Percentiles rank a stretch among this genome's conserved stretches.
Evolutionary conservation across 2,113 vertebrate genomes (phyloP).

Genomic region (Rhinoderma darwinii): DNA sequence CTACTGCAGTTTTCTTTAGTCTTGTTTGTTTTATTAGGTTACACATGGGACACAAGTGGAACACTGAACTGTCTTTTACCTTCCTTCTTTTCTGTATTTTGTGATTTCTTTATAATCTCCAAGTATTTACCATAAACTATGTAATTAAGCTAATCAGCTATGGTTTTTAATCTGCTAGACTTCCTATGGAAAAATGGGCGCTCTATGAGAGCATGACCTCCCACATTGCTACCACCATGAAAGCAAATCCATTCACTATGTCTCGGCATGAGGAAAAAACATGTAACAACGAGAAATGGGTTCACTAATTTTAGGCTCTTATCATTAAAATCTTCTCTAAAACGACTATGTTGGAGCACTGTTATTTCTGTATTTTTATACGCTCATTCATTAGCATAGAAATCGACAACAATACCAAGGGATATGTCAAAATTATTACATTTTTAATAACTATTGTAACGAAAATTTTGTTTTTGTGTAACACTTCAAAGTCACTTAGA

Average conservation of each 20-base stretch:
- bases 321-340: not conserved
- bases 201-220: constrained; percentile 32
- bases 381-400: not conserved
- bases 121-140: constrained; percentile 21
- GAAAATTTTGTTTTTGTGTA: too few relatives aligned
- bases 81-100: not conserved
- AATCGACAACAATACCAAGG: not conserved
- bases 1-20: constrained; percentile 6
- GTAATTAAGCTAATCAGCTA: constrained; percentile 38
- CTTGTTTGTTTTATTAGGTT: constrained; percentile 34
- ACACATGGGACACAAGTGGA: constrained; percentile 2
- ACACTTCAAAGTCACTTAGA: too few relatives aligned
- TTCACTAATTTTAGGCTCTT: not conserved
- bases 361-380: not conserved
- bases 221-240: constrained; percentile 55
- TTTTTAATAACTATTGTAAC: not conserved
- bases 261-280: constrained; percentile 29
- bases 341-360: not conserved
- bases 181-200: constrained; percentile 27
- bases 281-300: constrained; percentile 15
- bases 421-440: not conserved
- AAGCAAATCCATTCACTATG: constrained; percentile 23
- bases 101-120: not conserved
- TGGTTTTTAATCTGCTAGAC: not conserved
- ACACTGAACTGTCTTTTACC: constrained; percentile 11